Evolutionary conservation across 2,888 invertebrate genomes (phyloP), one percentile per base, ranked within the genome.

Genomic region (Cantharis lateralis): DNA sequence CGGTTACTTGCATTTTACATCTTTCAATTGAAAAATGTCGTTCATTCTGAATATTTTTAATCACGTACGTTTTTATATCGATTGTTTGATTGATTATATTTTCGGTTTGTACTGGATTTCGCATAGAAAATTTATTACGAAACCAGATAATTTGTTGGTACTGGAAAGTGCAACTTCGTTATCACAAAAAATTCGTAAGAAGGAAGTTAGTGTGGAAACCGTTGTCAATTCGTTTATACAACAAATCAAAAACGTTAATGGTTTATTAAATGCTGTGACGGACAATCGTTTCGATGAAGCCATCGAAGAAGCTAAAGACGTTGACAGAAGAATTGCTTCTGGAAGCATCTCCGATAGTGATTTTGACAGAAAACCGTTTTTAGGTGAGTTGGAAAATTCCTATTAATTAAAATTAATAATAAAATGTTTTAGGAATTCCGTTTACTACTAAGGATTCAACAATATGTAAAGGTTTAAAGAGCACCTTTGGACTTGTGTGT

Each of bases 391-490:
- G 13, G 32, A 4, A n/a, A 24, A 48, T 48, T 48, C 0, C 0
- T n/a, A 48, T 48, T n/a, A 48, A 48, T 32, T 13, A 32, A 32
- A 32, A 10, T 10, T 28, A 28, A 7, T 24, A 24, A 70, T 16
- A 62, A 62, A 62, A 68, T 48, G 64, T 74, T 82, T 9, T 82
- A 91, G 96, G 98, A 9, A 94, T 98, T 7, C 98, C 98, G 0
- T 96, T 98, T 86, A 96, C 97, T 7, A 93, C 95, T 0, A 98
- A 98, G 87, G 98, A 98, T 86, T 94, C 95, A 73, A 95, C 96
- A 76, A 91, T 93, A 9, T 94, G 94, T 0, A 89, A 91, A 84
- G 97, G 96, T 85, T 89, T 95, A 88, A 87, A 91, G 0, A 91
- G 93, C 84, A 92, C 95, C 0, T 90, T 95, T 82, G 96, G 95